Percentiles rank a stretch among this genome's conserved stretches.
Evolutionary conservation across 1,140 invertebrate genomes (phyloP).

Genomic region (Pissodes strobi): DNA sequence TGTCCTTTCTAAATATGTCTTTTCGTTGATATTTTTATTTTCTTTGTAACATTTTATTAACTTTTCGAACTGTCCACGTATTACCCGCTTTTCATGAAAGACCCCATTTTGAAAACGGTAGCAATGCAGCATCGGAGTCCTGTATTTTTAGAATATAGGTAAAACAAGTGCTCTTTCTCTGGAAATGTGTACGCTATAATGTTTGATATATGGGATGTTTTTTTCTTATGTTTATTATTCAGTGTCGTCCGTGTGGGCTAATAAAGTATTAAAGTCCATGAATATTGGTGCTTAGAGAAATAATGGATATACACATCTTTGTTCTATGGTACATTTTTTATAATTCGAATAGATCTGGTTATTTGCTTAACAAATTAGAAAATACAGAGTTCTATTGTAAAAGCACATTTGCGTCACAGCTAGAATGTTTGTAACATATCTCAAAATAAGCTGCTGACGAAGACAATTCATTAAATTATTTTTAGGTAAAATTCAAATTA

Average conservation of each 20-base stretch:
- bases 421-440: too few species aligned
- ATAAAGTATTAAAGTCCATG: too few species aligned
- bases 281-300: too few species aligned
- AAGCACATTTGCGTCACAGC: background rate
- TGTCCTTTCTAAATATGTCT: too few species aligned
- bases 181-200: background rate
- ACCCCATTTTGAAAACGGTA: background rate
- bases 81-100: background rate
- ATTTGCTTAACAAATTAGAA: background rate
- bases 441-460: too few species aligned
- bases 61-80: background rate
- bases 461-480: too few species aligned
- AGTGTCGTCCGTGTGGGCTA: background rate
- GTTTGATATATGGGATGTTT: background rate
- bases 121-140: background rate
- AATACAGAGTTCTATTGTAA: background rate
- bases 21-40: background rate
- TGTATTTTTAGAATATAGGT: slow-evolving; percentile 11
- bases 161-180: background rate
- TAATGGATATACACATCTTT: too few species aligned
- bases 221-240: background rate
- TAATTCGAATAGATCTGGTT: background rate
- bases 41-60: background rate
- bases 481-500: too few species aligned
- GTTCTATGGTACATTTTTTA: background rate